Evolutionary conservation across 2,113 vertebrate genomes (phyloP), one percentile per base, ranked within the genome.

Genomic region (Stegostoma tigrinum): DNA sequence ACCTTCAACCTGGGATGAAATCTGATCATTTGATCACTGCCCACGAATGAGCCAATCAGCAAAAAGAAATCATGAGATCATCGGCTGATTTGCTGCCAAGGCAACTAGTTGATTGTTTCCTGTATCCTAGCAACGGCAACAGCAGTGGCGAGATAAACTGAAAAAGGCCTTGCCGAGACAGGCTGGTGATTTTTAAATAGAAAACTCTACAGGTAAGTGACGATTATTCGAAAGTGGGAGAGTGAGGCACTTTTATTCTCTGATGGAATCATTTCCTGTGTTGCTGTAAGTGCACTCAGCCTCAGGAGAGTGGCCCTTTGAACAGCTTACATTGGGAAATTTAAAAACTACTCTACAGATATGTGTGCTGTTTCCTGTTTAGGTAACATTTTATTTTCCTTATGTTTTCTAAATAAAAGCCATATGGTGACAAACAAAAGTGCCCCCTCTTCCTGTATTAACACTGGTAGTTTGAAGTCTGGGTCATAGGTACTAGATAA

Each of bases 41-140:
- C n/a, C 2, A 30, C 38, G 19, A 17, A 45, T 15, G 30, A 17
- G n/a, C 66, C 93, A 94, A 94, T 94, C 93, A 94, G 91, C 64
- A 19, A 12, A 17, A 6, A 15, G 61, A 23, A n/a, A 38, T 14
- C 52, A 12, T 30, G 55, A 61, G 61, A 12, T 21, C 19, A 6
- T 61, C 6, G 10, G 48, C 23, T 42, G 38, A 66, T 30, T 17
- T 5, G 94, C 98, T 97, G 96, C 97, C 96, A 96, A 95, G 97
- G 97, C 96, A 97, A 97, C 96, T 72, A 85, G 55, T 95, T 14
- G 19, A 15, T 95, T 67, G 34, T 78, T 96, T 95, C 96, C 97
- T 19, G 97, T 96, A 75, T 95, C 96, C 96, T 2, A 94, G 96
- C 94, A 95, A 64, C 24, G 67, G 61, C 55, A n/a, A 64, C 24